Evolutionary conservation across 2,888 invertebrate species (phyloP), one percentile per base, ranked within the genome.

Genomic region (Temnothorax ravouxi): DNA sequence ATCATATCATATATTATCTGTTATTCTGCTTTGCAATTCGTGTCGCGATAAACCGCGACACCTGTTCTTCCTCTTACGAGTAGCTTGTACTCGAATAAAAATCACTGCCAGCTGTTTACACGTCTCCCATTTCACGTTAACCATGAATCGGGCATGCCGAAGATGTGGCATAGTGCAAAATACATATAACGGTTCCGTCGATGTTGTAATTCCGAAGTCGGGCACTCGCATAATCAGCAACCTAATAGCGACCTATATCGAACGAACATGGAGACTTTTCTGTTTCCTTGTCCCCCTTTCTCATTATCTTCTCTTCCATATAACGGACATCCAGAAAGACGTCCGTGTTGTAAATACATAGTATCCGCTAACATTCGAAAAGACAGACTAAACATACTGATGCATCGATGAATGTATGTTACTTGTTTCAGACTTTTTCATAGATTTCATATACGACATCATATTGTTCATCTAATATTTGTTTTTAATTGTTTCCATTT

Each of bases 151-250:
- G 86, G 91, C 87, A 93, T 91, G 89, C 80, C 86, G 83, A 90
- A 90, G 90, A 88, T 87, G 86, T 92, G 93, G 93, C 93, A 71
- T 88, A 84, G 88, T 92, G 93, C 93, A 93, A 93, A 94, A 93
- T 93, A 93, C 92, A 91, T 89, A 92, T 93, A 94, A 94, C 93
- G 93, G 93, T 93, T 91, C 85, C 90, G 76, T 87, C 87, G 85
- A 88, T 87, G 71, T 89, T 88, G 89, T 86, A 87, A 92, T 91
- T 91, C 82, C 87, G 79, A 88, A 91, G 87, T 88, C 88, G 88
- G 90, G 86, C 87, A 88, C 91, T 91, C 90, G 91, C 89, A 91
- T 92, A 92, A 92, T 89, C 89, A 92, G 87, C 87, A 25, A 85
- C 90, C 89, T 89, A 92, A 91, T 92, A 92, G 83, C 88, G 91